Evolutionary conservation across 1,140 invertebrate species (phyloP), one percentile per base, ranked within the genome.

Genomic region (Rhagoletis pomonella): DNA sequence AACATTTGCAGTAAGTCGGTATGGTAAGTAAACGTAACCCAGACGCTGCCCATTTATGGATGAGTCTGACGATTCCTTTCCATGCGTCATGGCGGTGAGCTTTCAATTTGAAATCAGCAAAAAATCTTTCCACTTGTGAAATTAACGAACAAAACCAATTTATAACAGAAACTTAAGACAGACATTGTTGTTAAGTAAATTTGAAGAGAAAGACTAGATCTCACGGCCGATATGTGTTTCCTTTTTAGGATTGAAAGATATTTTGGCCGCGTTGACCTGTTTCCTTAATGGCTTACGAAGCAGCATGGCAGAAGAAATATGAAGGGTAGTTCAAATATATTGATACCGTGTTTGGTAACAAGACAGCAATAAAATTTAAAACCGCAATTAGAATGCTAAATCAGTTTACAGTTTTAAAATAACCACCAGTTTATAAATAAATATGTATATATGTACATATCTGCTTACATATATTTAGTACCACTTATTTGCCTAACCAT

Each of bases 201-300:
- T 81, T 81, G 73, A 47, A 29, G 64, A 39, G 60, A 62, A 19
- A 39, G 60, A 62, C 9, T 14, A 62, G 60, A 62, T 62, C 10
- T 5, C 44, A 44, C 14, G 10, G 14, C 42, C 12, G 14, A 47
- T 47, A 47, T 47, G 14, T 73, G 42, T 73, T 73, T 50, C 73
- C 73, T 81, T 81, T 81, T 81, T 55, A 55, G 73, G 73, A 55
- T 19, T 7, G 73, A 81, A 81, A 81, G 73, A 55, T 19, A 81
- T 81, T 81, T 81, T 50, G 73, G 47, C 73, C n/a, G 47, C 9
- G 44, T 50, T 81, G 73, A 55, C 73, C 47, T 81, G 44, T 81
- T 81, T 81, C 47, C 19, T 19, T 42, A 55, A 55, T 7, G 47
- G 4, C 6, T 14, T n/a, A 55, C n/a, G n/a, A 50, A 81, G 17